These are phyloP conservation scores for Cyanistes caeruleus DNA, from an alignment of 2,113 vertebrate species.

Conservation along the genomic window DNA sequence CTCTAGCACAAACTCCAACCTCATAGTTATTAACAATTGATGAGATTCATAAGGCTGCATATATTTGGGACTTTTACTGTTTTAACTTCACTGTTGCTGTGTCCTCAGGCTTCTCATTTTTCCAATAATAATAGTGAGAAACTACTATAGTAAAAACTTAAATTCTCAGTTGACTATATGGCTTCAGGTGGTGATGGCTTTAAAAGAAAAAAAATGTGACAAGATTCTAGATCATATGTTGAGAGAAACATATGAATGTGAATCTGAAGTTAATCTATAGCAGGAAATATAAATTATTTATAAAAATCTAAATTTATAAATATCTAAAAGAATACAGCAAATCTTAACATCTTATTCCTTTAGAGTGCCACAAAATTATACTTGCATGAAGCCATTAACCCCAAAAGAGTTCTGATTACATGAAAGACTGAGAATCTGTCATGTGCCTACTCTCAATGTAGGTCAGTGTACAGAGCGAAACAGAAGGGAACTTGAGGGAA, in stretches of 20 bases:
- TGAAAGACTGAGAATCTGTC: background rate
- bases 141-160: background rate
- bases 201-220: background rate
- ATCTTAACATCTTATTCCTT: background rate
- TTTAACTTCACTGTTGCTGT: background rate
- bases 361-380: background rate
- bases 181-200: background rate
- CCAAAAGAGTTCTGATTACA: background rate
- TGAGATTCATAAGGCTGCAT: background rate
- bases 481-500: background rate
- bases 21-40: background rate
- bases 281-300: background rate
- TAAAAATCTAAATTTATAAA: constrained; percentile 10
- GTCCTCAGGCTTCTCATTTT: background rate
- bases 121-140: background rate
- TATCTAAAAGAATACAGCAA: background rate
- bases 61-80: background rate
- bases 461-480: background rate
- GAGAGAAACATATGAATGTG: background rate
- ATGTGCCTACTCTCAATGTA: background rate
- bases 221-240: background rate
- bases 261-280: background rate
- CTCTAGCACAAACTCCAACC: background rate
- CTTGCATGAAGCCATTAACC: background rate
- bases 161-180: background rate